Base-by-base conservation (phyloP, 2,797 vertebrate genomes). In the Takifugu ocellatus region DNA sequence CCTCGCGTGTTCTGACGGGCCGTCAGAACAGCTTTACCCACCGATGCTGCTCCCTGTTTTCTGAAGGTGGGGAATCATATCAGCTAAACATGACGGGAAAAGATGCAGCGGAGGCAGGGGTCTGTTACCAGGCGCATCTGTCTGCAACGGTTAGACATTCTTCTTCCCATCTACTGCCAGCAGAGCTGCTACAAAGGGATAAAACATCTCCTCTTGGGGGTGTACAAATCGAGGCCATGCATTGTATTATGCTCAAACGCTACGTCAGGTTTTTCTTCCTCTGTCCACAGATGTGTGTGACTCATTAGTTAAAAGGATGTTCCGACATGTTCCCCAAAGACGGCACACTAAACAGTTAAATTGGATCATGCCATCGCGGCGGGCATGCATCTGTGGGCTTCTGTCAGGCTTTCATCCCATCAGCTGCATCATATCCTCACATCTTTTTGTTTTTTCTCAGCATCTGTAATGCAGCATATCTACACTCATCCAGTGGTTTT, bases 11-110 rank as follows among this genome's bases (percentile, higher is more conserved):
- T 74, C 51, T 72, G 69, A 78, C 39, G 11, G 71, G 6, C 14
- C 51, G 59, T 66, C 67, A 62, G 67, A 62, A 65, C 58, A 66
- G 59, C 68, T 82, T 82, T 72, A 59, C 43, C 50, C 51, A 49
- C 68, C 68, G 60, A 75, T 52, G 62, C 43, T 72, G 11, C 53
- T 44, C 44, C 58, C 68, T 59, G 43, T 78, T 79, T 68, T 54
- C 45, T 26, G 48, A 68, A 74, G 74, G 71, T 69, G 61, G 54
- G 47, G 64, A 62, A 74, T 81, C 64, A 79, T 70, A 72, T 71
- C 73, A 71, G 59, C 52, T 63, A 17, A 72, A 39, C 14, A 14
- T 39, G 12, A 12, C 11, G 36, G 33, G 33, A 36, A 36, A 36
- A 36, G 33, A 12, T 36, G 33, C 33, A 12, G 36, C 14, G 14